phyloP scores from a whole-genome alignment of 2,113 vertebrate genomes.

The Phyllostomus discolor region DNA sequence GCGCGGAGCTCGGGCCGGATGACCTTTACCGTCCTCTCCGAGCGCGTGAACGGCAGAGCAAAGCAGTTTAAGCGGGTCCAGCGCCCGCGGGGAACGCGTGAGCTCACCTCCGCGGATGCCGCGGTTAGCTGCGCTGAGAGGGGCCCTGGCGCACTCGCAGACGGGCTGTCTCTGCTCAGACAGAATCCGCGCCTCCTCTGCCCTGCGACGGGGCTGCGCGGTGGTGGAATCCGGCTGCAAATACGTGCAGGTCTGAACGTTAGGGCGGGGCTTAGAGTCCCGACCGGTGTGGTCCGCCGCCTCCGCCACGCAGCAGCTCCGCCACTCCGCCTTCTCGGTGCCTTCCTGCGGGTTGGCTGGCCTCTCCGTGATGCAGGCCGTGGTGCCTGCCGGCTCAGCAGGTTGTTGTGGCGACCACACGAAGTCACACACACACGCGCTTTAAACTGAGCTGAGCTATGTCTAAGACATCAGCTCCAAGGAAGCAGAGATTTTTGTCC shows the following conservation, averaged over 20 bases:
- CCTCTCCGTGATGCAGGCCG: neutral
- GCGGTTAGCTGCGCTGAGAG: conserved; percentile 34
- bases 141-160: conserved; percentile 46
- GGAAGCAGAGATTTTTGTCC: neutral
- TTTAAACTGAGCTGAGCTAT: neutral
- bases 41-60: neutral
- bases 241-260: neutral
- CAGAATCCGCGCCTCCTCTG: neutral
- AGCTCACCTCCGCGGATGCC: neutral
- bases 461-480: neutral
- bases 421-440: neutral
- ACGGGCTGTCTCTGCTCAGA: conserved; percentile 46
- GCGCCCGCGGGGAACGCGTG: neutral
- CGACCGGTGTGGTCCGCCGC: neutral
- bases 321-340: neutral
- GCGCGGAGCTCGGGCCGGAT: neutral
- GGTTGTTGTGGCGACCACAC: neutral
- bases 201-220: conserved; percentile 14
- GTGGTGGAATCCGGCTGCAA: neutral
- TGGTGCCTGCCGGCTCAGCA: neutral
- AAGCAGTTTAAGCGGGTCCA: neutral
- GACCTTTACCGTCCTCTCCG: neutral
- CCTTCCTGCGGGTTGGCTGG: neutral
- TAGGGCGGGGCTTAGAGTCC: neutral
- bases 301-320: neutral